Base-by-base conservation (phyloP, 1,140 invertebrate species). In the Eueides isabella region DNA sequence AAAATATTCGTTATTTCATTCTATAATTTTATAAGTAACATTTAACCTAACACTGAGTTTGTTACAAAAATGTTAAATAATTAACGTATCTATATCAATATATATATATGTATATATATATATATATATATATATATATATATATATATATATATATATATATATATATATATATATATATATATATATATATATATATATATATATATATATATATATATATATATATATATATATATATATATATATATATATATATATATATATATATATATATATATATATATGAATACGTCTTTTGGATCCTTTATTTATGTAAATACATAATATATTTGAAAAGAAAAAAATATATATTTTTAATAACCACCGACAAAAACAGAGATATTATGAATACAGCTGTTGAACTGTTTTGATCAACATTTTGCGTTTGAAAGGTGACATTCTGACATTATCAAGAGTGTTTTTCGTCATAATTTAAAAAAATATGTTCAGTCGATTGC, bases 1-100 rank as follows among this genome's bases (percentile, higher is more conserved):
- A 55, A 55, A 55, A 55, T 55, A 55, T 11, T 55, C 48, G 23
- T 55, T 44, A 44, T 44, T 55, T 55, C 48, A 55, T 19, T 23
- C 3, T 55, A 55, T 11, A 11, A 55, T 55, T 23, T 55, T 55
- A 55, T 0, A 55, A 26, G n/a, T 23, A 23, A 55, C 19, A 11
- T 55, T 55, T 55, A 26, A 55, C 16, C 44, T 26, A 55, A 55
- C 19, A 26, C n/a, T 44, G 41, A 44, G n/a, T 44, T 44, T 7
- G 41, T 44, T n/a, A 44, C 16, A n/a, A 44, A 16, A 38, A 5
- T 38, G n/a, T n/a, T n/a, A n/a, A n/a, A n/a, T n/a, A n/a, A n/a
- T n/a, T n/a, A n/a, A n/a, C n/a, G n/a, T n/a, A n/a, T n/a, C n/a
- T n/a, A n/a, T n/a, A n/a, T n/a, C n/a, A n/a, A n/a, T 38, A 14